These are phyloP conservation scores for Odontophorus gujanensis DNA, from an alignment of 2,113 vertebrate species.

Conservation along the genomic window DNA sequence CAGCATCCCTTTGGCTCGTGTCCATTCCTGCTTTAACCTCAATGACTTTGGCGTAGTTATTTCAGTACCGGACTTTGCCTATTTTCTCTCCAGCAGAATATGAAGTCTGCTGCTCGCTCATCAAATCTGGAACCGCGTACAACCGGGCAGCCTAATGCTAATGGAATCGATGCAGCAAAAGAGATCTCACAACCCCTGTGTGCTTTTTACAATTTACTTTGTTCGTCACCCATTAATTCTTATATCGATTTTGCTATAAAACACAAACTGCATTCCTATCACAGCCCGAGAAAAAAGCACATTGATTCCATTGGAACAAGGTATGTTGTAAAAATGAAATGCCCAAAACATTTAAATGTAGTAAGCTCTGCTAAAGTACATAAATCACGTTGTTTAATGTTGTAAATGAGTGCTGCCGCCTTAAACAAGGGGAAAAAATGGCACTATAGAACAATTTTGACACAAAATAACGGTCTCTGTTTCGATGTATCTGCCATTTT, in stretches of 20 bases:
- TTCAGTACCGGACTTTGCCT: neutral
- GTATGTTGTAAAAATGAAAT: constrained; percentile 78
- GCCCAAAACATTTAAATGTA: constrained; percentile 80
- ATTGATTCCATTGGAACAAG: constrained; percentile 82
- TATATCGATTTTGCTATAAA: constrained; percentile 82
- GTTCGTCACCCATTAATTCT: constrained; percentile 79
- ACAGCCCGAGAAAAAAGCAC: constrained; percentile 61
- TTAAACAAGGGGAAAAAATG: constrained; percentile 80
- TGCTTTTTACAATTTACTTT: constrained; percentile 67
- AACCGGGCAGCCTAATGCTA: constrained; percentile 1
- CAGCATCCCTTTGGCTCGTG: neutral
- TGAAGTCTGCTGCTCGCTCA: constrained; percentile 37
- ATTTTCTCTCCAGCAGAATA: neutral
- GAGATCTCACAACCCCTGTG: constrained; percentile 23
- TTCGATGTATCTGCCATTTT: constrained; percentile 64
- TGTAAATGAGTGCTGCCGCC: constrained; percentile 75
- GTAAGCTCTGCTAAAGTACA: constrained; percentile 74
- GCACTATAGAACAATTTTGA: constrained; percentile 75
- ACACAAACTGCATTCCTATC: constrained; percentile 66
- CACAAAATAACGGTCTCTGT: constrained; percentile 68
- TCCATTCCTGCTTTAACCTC: constrained; percentile 35
- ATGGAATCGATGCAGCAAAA: constrained; percentile 54
- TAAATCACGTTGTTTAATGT: constrained; percentile 80
- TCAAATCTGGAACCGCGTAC: constrained; percentile 44
- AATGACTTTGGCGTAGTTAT: constrained; percentile 6